A percentile compares a stretch with the other conserved stretches of the same genome.
phyloP scores from a whole-genome alignment of 2,888 invertebrate species.

The Drosophila ustulata region DNA sequence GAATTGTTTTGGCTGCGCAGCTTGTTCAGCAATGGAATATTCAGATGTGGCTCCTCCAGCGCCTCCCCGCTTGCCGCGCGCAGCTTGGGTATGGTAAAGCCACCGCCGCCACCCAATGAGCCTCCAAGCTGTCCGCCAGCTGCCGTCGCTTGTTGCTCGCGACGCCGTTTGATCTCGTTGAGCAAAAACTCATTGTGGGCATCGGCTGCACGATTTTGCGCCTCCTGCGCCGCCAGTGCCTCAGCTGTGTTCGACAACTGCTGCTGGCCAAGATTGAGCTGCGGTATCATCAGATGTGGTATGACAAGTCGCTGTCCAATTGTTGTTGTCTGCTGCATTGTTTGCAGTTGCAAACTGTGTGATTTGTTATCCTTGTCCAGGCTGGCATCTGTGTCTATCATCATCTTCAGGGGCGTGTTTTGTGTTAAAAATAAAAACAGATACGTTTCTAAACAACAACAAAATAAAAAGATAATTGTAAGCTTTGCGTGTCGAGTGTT shows the following conservation, averaged over 20 bases:
- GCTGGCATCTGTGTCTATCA: constrained; percentile 35
- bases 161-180: constrained; percentile 46
- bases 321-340: constrained; percentile 51
- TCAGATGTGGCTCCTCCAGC: constrained; percentile 28
- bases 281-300: constrained; percentile 54
- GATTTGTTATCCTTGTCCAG: constrained; percentile 28
- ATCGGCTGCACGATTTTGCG: constrained; percentile 36
- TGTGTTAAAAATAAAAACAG: neutral
- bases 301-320: constrained; percentile 24
- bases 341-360: constrained; percentile 57
- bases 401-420: neutral
- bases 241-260: constrained; percentile 5
- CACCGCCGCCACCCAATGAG: constrained; percentile 33
- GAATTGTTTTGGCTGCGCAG: constrained; percentile 35
- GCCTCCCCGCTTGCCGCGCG: constrained; percentile 22
- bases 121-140: neutral
- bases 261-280: constrained; percentile 4
- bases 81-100: constrained; percentile 64
- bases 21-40: constrained; percentile 61
- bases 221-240: constrained; percentile 23
- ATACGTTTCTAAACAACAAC: constrained; percentile 10
- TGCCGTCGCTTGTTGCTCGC: constrained; percentile 13
- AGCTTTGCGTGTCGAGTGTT: constrained; percentile 20
- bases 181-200: constrained; percentile 49
- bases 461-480: neutral